Evolutionary conservation across 2,113 vertebrate genomes (phyloP).

Genomic region (Eretmodus cyanostictus): DNA sequence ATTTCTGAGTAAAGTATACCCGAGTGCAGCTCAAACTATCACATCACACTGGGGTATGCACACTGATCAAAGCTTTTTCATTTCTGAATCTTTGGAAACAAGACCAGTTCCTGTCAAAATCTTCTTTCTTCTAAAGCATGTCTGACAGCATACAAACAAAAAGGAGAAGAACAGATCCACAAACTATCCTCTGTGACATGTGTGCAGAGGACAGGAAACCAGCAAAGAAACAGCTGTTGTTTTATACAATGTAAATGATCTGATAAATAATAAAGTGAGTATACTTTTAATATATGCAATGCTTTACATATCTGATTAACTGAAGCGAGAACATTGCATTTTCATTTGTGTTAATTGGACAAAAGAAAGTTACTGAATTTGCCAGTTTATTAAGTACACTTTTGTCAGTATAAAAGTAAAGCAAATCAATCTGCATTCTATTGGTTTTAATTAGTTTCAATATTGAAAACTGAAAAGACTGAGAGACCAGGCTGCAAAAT

Average conservation of each 20-base stretch:
- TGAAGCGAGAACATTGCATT: accelerated
- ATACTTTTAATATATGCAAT: accelerated
- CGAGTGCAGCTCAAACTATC: neutral
- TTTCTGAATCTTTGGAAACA: neutral
- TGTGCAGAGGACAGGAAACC: conserved; percentile 41
- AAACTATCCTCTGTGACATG: neutral
- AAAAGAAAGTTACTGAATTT: neutral
- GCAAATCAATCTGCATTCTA: no score
- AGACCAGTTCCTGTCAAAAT: neutral
- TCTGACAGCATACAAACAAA: neutral
- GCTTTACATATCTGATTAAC: neutral
- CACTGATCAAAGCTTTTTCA: neutral
- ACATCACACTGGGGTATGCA: neutral
- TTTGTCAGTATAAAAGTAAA: neutral
- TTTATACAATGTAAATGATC: neutral
- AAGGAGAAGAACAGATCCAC: neutral
- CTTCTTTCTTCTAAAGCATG: accelerated
- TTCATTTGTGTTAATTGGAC: neutral
- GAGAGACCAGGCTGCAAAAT: no score
- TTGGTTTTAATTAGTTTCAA: no score
- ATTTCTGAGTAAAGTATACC: neutral
- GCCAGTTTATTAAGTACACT: neutral
- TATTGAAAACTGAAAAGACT: no score
- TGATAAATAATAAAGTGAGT: neutral
- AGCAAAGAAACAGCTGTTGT: neutral